These are phyloP conservation scores for Ceratosolen fusciceps DNA, from an alignment of 1,140 invertebrate species.

Conservation along the genomic window DNA sequence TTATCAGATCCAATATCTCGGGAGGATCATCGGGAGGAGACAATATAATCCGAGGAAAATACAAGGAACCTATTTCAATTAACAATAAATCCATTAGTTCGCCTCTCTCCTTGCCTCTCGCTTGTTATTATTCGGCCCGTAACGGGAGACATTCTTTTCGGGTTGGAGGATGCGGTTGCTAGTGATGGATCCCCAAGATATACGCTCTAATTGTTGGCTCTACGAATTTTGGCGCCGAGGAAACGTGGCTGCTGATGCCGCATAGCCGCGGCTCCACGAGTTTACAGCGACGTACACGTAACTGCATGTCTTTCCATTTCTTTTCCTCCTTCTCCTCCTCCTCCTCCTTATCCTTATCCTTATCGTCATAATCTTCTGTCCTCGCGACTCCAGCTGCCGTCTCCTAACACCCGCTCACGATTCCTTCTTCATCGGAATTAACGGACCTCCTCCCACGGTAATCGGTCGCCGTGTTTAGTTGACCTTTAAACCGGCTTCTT, in stretches of 20 bases:
- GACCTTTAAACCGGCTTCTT: neutral
- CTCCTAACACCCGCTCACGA: neutral
- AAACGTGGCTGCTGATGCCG: neutral
- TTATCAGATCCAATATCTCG: too few species aligned
- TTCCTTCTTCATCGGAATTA: slow-evolving; percentile 9
- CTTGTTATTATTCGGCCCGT: neutral
- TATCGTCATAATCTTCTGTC: too few species aligned
- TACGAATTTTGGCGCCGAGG: neutral
- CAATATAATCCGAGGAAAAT: too few species aligned
- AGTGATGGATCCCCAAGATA: neutral
- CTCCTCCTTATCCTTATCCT: too few species aligned
- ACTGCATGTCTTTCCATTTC: neutral
- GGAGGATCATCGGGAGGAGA: too few species aligned
- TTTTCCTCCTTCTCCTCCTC: neutral
- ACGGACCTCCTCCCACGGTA: neutral
- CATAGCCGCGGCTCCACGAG: neutral
- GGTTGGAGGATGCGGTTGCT: neutral
- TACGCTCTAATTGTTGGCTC: neutral
- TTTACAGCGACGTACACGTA: neutral
- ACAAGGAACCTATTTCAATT: neutral
- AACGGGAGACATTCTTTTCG: neutral
- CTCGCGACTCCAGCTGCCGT: neutral
- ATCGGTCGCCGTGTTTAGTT: neutral
- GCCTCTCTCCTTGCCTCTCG: neutral
- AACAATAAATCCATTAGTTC: neutral